These are phyloP conservation scores for Andrena praecox DNA, from an alignment of 2,888 invertebrate species.

Conservation along the genomic window DNA sequence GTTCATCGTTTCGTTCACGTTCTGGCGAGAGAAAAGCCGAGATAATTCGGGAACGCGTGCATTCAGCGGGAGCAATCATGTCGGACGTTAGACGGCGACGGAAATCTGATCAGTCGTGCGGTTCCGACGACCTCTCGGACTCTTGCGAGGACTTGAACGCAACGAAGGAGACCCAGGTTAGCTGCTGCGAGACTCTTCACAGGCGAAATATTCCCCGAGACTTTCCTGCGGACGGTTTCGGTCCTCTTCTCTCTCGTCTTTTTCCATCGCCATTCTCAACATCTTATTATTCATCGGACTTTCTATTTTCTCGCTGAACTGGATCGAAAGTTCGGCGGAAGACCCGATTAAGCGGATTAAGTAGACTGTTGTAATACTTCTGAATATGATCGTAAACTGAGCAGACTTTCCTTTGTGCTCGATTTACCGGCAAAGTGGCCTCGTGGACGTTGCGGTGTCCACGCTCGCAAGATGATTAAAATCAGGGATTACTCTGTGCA, in stretches of 20 bases:
- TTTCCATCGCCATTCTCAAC: not conserved
- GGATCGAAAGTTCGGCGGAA: slow-evolving; percentile 64
- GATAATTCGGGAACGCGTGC: slow-evolving; percentile 29
- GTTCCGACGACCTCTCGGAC: slow-evolving; percentile 82
- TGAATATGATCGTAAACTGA: slow-evolving; percentile 16
- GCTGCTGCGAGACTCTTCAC: slow-evolving; percentile 30
- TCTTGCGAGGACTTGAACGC: slow-evolving; percentile 81
- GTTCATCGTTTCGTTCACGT: slow-evolving; percentile 27
- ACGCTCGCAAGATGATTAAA: not conserved
- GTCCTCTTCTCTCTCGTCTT: not conserved
- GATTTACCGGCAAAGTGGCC: slow-evolving; percentile 42
- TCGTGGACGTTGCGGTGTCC: slow-evolving; percentile 3
- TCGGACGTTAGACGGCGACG: slow-evolving; percentile 82
- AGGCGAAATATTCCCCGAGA: slow-evolving; percentile 7
- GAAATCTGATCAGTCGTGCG: slow-evolving; percentile 80
- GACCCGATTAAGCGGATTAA: slow-evolving; percentile 50
- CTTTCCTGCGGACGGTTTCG: not conserved
- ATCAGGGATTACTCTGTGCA: not conserved
- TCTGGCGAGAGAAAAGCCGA: slow-evolving; percentile 19
- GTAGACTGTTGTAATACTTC: slow-evolving; percentile 53
- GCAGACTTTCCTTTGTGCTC: slow-evolving; percentile 27
- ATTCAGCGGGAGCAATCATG: slow-evolving; percentile 70
- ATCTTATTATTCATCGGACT: not conserved
- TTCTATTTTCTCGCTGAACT: slow-evolving; percentile 36
- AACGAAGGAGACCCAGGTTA: slow-evolving; percentile 83